Percentiles rank a stretch among this genome's conserved stretches.
Conservation (phyloP, 1,140 invertebrate genomes). For the Ctenoplectra terminalis region DNA sequence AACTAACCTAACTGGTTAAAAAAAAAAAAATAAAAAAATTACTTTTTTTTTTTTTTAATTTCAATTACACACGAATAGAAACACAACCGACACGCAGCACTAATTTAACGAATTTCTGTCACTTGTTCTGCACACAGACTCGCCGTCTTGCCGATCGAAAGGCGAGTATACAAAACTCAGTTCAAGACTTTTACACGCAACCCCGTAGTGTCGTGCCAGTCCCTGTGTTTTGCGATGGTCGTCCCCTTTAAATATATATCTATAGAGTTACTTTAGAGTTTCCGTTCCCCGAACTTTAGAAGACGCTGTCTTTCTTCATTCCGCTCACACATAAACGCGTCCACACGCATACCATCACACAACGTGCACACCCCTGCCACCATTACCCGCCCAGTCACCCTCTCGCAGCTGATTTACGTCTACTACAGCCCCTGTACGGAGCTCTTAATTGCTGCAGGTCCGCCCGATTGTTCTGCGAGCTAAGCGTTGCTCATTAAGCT, state of each 20-base stretch:
- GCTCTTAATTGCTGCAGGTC: constrained; percentile 64
- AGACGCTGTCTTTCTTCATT: constrained; percentile 24
- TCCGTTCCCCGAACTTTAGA: constrained; percentile 26
- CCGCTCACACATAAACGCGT: background rate
- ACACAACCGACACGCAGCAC: constrained; percentile 65
- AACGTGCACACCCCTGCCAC: background rate
- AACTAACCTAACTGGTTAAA: background rate
- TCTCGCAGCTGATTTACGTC: constrained; percentile 50
- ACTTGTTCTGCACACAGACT: constrained; percentile 80
- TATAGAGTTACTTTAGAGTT: constrained; percentile 21
- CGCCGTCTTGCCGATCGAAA: constrained; percentile 78
- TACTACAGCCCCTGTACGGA: constrained; percentile 35
- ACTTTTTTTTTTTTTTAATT: background rate
- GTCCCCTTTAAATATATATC: background rate
- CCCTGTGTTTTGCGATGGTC: constrained; percentile 38
- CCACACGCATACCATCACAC: background rate
- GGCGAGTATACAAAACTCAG: constrained; percentile 78
- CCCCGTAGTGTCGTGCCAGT: constrained; percentile 44
- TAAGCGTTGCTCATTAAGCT: constrained; percentile 64
- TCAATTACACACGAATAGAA: constrained; percentile 30
- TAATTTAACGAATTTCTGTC: constrained; percentile 78
- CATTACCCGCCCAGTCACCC: background rate
- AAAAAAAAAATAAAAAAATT: background rate
- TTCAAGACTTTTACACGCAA: constrained; percentile 50
- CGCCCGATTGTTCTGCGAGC: constrained; percentile 59